A percentile compares a stretch with the other conserved stretches of the same genome.
Conservation (phyloP, 1,140 invertebrate species). For the Battus philenor region DNA sequence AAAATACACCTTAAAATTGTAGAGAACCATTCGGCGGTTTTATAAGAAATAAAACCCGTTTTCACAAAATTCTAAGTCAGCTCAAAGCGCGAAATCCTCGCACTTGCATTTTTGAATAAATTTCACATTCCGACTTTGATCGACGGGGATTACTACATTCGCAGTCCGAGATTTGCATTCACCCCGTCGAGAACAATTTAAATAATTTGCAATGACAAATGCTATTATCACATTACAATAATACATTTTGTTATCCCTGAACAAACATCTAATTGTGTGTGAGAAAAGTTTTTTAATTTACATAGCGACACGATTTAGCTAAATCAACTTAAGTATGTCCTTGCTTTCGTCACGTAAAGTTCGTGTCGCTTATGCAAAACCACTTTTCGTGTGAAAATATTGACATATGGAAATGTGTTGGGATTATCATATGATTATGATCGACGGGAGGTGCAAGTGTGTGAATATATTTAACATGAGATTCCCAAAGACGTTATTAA, state of each 20-base stretch:
- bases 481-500: constrained; percentile 51
- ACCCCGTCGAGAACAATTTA: constrained; percentile 45
- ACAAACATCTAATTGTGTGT: constrained; percentile 44
- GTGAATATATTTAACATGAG: constrained; percentile 37
- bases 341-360: constrained; percentile 17
- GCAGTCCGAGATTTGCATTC: constrained; percentile 43
- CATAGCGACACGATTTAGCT: constrained; percentile 20
- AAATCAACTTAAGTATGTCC: constrained; percentile 21
- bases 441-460: constrained; percentile 39
- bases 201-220: constrained; percentile 62
- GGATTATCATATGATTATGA: constrained; percentile 26
- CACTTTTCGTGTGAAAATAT: constrained; percentile 26
- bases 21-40: too few relatives aligned
- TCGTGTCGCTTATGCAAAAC: constrained; percentile 37
- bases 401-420: constrained; percentile 52
- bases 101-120: constrained; percentile 61
- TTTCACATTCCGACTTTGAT: constrained; percentile 53
- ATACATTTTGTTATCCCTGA: constrained; percentile 32
- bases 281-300: constrained; percentile 24
- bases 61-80: too few relatives aligned
- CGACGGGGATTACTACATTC: constrained; percentile 37
- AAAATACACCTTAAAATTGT: too few relatives aligned
- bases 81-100: constrained; percentile 22
- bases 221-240: constrained; percentile 40
- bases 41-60: too few relatives aligned